phyloP scores from a whole-genome alignment of 1,140 invertebrate species.

The Arion vulgaris region DNA sequence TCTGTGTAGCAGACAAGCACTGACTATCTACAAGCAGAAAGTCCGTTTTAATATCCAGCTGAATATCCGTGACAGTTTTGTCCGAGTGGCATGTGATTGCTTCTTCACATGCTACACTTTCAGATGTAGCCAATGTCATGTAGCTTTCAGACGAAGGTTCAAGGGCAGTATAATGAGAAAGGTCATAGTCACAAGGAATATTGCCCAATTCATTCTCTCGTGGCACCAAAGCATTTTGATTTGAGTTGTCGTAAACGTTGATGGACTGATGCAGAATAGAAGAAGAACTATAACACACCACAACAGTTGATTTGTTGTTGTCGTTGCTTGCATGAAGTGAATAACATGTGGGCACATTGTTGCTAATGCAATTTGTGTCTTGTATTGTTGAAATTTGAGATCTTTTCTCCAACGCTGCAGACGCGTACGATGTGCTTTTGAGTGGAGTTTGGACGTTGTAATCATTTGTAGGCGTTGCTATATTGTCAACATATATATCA shows the following conservation, averaged over 20 bases:
- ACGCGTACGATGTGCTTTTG: too few species aligned
- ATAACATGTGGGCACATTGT: too few species aligned
- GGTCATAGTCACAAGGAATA: not conserved
- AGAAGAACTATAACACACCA: too few species aligned
- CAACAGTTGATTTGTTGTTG: too few species aligned
- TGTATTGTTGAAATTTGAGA: too few species aligned
- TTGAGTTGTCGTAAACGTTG: not conserved
- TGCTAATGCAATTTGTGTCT: too few species aligned
- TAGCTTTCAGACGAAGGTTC: not conserved
- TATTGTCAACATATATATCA: too few species aligned
- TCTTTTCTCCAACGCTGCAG: too few species aligned
- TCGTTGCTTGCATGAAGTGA: too few species aligned
- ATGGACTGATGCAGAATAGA: too few species aligned
- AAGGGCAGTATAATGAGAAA: not conserved
- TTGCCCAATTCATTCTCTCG: not conserved
- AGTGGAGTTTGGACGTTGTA: too few species aligned
- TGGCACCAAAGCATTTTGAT: not conserved
- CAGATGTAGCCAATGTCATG: not conserved
- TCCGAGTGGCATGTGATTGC: not conserved
- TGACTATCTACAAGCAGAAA: not conserved
- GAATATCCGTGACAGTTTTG: not conserved
- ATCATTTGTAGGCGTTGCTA: too few species aligned
- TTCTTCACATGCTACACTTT: not conserved
- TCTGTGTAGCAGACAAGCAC: not conserved
- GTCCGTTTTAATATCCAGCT: not conserved